phyloP scores from a whole-genome alignment of 2,888 invertebrate species.

The Pycnomerus fuliginosus region DNA sequence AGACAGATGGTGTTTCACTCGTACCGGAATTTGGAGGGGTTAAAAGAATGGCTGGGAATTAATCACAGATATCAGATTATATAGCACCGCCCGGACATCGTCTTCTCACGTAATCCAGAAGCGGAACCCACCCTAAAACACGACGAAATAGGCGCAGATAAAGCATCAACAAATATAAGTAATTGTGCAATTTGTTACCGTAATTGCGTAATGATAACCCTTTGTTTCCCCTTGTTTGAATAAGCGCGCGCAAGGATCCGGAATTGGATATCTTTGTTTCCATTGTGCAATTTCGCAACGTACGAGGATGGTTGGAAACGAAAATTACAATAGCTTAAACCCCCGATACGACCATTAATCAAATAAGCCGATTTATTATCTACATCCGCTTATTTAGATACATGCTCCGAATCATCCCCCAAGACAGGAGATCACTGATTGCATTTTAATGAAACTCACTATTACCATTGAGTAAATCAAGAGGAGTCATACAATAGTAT shows the following conservation, averaged over 20 bases:
- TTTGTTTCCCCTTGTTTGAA: slow-evolving; percentile 17
- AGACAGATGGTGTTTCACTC: slow-evolving; percentile 7
- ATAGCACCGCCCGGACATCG: slow-evolving; percentile 12
- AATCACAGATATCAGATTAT: slow-evolving; percentile 21
- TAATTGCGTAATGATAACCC: slow-evolving; percentile 24
- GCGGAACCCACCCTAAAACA: slow-evolving; percentile 7
- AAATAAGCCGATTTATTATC: too few relatives aligned
- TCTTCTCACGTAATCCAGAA: slow-evolving; percentile 15
- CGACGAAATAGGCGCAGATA: slow-evolving; percentile 15
- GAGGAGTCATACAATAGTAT: too few relatives aligned
- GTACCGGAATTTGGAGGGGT: slow-evolving; percentile 9
- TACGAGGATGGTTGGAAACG: too few relatives aligned
- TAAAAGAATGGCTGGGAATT: slow-evolving; percentile 6
- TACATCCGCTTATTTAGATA: too few relatives aligned
- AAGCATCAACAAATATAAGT: slow-evolving; percentile 23
- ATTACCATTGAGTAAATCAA: too few relatives aligned
- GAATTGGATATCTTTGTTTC: slow-evolving; percentile 14
- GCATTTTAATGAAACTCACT: too few relatives aligned
- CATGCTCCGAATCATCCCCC: too few relatives aligned
- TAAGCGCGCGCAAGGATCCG: slow-evolving; percentile 1
- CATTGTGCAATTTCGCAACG: neutral
- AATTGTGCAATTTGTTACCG: slow-evolving; percentile 25
- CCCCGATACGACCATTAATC: too few relatives aligned
- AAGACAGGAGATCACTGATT: too few relatives aligned
- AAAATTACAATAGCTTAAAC: too few relatives aligned